phyloP scores from a whole-genome alignment of 37 sponge, comb jelly and placozoan genomes.

The Theonella swinhoei region DNA sequence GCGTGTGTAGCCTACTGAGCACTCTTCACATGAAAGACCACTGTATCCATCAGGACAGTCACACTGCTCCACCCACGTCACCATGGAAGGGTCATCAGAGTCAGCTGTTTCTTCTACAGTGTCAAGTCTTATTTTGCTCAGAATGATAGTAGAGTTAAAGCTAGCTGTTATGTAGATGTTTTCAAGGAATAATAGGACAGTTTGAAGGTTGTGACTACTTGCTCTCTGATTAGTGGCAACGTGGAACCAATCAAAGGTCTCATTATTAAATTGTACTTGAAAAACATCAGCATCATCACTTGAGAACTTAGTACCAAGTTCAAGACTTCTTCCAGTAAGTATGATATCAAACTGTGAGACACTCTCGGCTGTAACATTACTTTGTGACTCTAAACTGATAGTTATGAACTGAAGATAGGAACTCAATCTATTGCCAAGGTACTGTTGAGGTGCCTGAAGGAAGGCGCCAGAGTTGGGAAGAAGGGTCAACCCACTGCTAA shows the following conservation, averaged over 20 bases:
- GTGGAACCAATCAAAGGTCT: slow-evolving; percentile 45
- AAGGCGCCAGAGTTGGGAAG: slow-evolving; percentile 9
- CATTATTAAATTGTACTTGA: slow-evolving; percentile 37
- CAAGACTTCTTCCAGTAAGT: slow-evolving; percentile 2
- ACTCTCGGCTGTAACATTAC: background rate
- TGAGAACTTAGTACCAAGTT: slow-evolving; percentile 25
- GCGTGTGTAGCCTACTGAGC: slow-evolving; percentile 72
- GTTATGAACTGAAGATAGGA: slow-evolving; percentile 62
- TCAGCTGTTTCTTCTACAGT: slow-evolving; percentile 5
- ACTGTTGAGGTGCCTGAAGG: slow-evolving; percentile 53
- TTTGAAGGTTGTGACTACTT: slow-evolving; percentile 22
- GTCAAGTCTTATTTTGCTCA: slow-evolving; percentile 18
- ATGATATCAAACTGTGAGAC: slow-evolving; percentile 22
- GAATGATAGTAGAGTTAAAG: slow-evolving; percentile 9
- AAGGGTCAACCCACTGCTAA: slow-evolving; percentile 2
- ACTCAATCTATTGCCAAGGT: slow-evolving; percentile 59
- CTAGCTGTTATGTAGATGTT: slow-evolving; percentile 31
- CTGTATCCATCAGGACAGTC: slow-evolving; percentile 64
- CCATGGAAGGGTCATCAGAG: background rate
- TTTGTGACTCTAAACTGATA: slow-evolving; percentile 2
- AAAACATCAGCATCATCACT: background rate
- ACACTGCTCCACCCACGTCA: slow-evolving; percentile 62
- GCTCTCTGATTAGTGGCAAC: background rate
- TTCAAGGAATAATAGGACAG: slow-evolving; percentile 32
- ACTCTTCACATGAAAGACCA: slow-evolving; percentile 81